Percentiles rank a stretch among this genome's conserved stretches.
Conservation (phyloP, 2,797 vertebrate species). For the Morus bassanus region DNA sequence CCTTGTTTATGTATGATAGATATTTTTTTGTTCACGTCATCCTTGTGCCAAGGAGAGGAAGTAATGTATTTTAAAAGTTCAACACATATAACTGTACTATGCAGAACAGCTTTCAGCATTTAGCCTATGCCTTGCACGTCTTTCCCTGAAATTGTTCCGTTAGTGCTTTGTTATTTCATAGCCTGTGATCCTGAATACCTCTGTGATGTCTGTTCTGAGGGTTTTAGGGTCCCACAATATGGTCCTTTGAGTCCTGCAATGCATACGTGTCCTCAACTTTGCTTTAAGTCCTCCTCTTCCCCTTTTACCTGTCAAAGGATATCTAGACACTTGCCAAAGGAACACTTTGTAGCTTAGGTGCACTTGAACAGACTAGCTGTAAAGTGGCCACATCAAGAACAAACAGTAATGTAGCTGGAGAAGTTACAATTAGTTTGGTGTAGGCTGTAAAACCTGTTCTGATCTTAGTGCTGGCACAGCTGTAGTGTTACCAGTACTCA, state of each 20-base stretch:
- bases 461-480: not conserved
- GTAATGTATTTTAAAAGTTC: fast-evolving
- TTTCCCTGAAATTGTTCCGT: fast-evolving
- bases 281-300: not conserved
- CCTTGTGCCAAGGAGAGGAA: not conserved
- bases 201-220: fast-evolving
- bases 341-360: not conserved
- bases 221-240: not conserved
- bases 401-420: not conserved
- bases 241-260: not conserved
- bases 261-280: fast-evolving
- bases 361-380: not conserved
- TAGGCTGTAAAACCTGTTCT: not conserved
- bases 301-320: not conserved
- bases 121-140: fast-evolving
- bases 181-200: too few species aligned
- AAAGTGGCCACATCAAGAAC: not conserved
- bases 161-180: not conserved
- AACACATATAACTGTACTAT: fast-evolving
- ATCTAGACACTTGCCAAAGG: not conserved
- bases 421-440: not conserved
- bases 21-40: fast-evolving
- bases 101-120: fast-evolving
- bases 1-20: fast-evolving
- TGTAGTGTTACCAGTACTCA: not conserved